Evolutionary conservation across 1,140 invertebrate genomes (phyloP).

Genomic region (Stenopsyche tienmushanensis): DNA sequence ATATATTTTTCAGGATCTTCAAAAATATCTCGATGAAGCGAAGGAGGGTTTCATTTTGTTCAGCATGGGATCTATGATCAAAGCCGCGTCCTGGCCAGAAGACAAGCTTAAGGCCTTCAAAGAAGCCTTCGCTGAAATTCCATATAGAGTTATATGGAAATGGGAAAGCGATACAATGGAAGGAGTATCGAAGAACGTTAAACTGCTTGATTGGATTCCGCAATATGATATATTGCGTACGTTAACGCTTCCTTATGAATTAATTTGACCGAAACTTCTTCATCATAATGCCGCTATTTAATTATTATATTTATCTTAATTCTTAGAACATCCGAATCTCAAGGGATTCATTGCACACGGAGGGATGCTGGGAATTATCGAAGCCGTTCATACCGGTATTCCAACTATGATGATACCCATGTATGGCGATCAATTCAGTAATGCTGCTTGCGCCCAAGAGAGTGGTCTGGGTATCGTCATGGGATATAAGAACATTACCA

Average conservation of each 20-base stretch:
- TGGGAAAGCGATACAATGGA: conserved; percentile 45
- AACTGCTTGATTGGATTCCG: conserved; percentile 44
- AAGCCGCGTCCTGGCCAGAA: conserved; percentile 32
- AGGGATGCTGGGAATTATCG: conserved; percentile 62
- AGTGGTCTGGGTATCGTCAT: conserved; percentile 56
- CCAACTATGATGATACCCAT: conserved; percentile 63
- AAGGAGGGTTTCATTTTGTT: conserved; percentile 46
- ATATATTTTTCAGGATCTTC: conserved; percentile 43
- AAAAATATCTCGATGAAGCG: conserved; percentile 40
- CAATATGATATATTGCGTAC: conserved; percentile 49
- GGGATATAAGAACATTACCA: conserved; percentile 58
- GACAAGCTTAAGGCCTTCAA: conserved; percentile 47
- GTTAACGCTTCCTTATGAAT: conserved; percentile 28
- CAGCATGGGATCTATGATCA: conserved; percentile 45
- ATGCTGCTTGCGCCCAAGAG: conserved; percentile 45
- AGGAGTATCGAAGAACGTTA: conserved; percentile 43
- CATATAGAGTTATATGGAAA: conserved; percentile 53
- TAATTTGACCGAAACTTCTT: background rate
- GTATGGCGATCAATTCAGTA: conserved; percentile 57
- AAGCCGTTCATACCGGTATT: conserved; percentile 61
- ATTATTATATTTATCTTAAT: conserved; percentile 13
- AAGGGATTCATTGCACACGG: conserved; percentile 63
- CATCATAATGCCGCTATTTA: background rate
- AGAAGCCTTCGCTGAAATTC: conserved; percentile 45
- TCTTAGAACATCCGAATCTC: conserved; percentile 58